A percentile compares a stretch with the other conserved stretches of the same genome.
These are phyloP conservation scores for Laupala kohalensis DNA, from an alignment of 1,140 invertebrate genomes.

Conservation along the genomic window DNA sequence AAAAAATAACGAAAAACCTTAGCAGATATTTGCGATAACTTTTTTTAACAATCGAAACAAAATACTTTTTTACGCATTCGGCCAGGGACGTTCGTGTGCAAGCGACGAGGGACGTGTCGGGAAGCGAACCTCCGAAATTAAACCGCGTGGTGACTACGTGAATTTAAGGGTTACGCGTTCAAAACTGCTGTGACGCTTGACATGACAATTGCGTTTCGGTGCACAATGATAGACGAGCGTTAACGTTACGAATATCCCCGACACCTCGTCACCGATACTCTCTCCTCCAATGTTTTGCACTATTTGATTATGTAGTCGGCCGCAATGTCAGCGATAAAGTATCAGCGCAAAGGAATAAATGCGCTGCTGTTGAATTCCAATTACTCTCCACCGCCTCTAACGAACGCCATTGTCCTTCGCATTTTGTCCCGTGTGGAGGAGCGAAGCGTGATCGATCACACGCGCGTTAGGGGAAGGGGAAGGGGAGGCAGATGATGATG, in stretches of 20 bases:
- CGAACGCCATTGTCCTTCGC: not conserved
- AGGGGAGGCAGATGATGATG: not conserved
- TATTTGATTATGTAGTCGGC: not conserved
- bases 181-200: not conserved
- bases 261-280: not conserved
- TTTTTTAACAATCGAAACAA: too few species aligned
- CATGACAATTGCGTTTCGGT: not conserved
- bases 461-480: too few species aligned
- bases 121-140: not conserved
- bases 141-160: not conserved
- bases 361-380: not conserved
- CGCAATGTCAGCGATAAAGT: not conserved
- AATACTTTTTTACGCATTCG: too few species aligned
- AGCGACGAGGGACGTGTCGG: too few species aligned
- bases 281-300: not conserved
- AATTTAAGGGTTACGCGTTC: not conserved
- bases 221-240: not conserved
- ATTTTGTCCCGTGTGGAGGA: too few species aligned
- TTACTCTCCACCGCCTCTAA: not conserved
- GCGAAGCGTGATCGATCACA: not conserved
- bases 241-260: not conserved
- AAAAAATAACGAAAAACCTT: too few species aligned
- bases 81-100: too few species aligned
- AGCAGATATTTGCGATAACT: too few species aligned
- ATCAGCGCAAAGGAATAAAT: not conserved